Percentiles rank a stretch among this genome's conserved stretches.
Conservation (phyloP, 2,113 vertebrate genomes). For the Scopus umbretta region DNA sequence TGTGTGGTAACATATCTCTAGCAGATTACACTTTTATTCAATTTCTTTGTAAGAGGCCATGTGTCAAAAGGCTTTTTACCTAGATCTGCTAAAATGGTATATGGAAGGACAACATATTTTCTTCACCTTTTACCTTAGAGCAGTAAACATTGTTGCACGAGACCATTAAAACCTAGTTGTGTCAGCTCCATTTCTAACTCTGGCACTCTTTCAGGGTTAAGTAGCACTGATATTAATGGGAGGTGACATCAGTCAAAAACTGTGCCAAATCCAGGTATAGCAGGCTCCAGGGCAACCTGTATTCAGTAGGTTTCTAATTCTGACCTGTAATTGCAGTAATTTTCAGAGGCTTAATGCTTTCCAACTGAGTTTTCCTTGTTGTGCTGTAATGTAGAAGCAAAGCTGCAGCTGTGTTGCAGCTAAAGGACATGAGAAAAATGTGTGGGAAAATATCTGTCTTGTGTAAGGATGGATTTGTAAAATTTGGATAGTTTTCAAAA, state of each 20-base stretch:
- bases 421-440: background rate
- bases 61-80: slow-evolving; percentile 37
- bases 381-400: background rate
- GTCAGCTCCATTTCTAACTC: background rate
- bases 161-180: slow-evolving; percentile 16
- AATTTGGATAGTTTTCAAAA: background rate
- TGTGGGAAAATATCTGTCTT: background rate
- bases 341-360: background rate
- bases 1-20: background rate
- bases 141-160: slow-evolving; percentile 5
- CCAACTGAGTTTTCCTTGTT: background rate
- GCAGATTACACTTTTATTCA: slow-evolving; percentile 33
- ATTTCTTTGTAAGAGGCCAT: background rate
- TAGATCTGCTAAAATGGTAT: slow-evolving; percentile 12
- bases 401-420: background rate
- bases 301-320: background rate
- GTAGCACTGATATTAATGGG: slow-evolving; percentile 1
- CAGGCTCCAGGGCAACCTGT: background rate
- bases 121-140: slow-evolving; percentile 30
- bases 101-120: slow-evolving; percentile 16
- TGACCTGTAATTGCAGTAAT: slow-evolving; percentile 5
- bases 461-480: background rate
- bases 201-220: slow-evolving; percentile 1
- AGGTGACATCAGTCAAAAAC: slow-evolving; percentile 12
- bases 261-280: background rate